Conservation (phyloP, 92 coral and sea anemone genomes). For the Actinernus sp. region DNA sequence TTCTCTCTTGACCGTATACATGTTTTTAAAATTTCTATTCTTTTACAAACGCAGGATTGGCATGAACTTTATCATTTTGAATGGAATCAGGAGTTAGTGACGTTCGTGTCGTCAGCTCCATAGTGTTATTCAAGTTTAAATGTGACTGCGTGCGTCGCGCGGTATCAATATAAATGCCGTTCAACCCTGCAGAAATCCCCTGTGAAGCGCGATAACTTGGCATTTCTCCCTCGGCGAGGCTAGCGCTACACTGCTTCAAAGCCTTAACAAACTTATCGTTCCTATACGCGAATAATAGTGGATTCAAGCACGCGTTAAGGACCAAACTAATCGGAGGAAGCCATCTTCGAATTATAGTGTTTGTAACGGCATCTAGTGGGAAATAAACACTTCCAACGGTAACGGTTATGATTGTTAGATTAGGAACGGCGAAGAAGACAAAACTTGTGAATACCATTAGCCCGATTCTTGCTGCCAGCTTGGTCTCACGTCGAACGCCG, state of each 20-base stretch:
- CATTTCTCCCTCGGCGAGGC: neutral
- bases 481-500: slow-evolving; percentile 53
- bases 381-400: slow-evolving; percentile 2
- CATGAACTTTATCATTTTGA: too few species aligned
- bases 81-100: too few species aligned
- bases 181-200: too few species aligned
- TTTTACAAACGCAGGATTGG: too few species aligned
- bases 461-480: slow-evolving; percentile 53
- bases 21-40: too few species aligned
- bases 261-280: slow-evolving; percentile 51
- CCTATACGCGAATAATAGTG: slow-evolving; percentile 51
- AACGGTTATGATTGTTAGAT: neutral
- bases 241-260: neutral
- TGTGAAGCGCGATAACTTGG: neutral
- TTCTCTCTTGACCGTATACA: too few species aligned
- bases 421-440: slow-evolving; percentile 55
- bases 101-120: too few species aligned
- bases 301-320: slow-evolving; percentile 58
- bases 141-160: too few species aligned
- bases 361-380: slow-evolving; percentile 3
- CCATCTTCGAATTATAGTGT: slow-evolving; percentile 29
- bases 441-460: slow-evolving; percentile 50
- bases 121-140: too few species aligned
- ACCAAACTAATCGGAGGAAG: slow-evolving; percentile 56
- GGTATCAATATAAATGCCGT: too few species aligned